Conservation (phyloP, 2,113 vertebrate genomes). For the Carettochelys insculpta region DNA sequence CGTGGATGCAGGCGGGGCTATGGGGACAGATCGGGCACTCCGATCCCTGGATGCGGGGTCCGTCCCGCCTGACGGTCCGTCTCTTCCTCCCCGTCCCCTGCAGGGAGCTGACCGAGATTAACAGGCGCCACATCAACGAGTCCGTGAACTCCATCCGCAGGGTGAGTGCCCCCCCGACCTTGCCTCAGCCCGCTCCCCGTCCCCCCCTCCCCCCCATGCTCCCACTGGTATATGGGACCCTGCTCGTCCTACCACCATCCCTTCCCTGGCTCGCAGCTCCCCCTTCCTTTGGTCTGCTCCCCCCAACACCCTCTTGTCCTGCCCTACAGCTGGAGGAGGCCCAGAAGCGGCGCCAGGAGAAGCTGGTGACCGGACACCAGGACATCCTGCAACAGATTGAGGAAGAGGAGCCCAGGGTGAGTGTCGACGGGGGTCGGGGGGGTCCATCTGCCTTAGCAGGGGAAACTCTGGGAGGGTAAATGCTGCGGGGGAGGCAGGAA, state of each 20-base stretch:
- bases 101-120: slow-evolving; percentile 86
- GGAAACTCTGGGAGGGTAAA: not conserved
- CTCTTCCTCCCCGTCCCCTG: not conserved
- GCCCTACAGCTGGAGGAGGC: slow-evolving; percentile 82
- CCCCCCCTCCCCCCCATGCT: not conserved
- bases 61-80: not conserved
- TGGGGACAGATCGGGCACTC: not conserved
- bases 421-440: not conserved
- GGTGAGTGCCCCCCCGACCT: slow-evolving; percentile 61
- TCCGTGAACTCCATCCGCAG: slow-evolving; percentile 82
- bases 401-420: slow-evolving; percentile 82
- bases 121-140: slow-evolving; percentile 86
- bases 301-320: not conserved
- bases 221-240: not conserved
- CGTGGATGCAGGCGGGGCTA: not conserved
- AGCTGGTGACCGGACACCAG: slow-evolving; percentile 75
- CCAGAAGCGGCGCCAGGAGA: slow-evolving; percentile 84
- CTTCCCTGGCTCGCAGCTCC: not conserved
- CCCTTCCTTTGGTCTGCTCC: not conserved
- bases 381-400: slow-evolving; percentile 81
- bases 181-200: not conserved
- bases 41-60: not conserved
- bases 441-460: not conserved
- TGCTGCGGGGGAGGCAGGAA: not conserved
- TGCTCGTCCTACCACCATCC: not conserved